Evolutionary conservation across 2,888 invertebrate species (phyloP).

Genomic region (Diarsia mendica): DNA sequence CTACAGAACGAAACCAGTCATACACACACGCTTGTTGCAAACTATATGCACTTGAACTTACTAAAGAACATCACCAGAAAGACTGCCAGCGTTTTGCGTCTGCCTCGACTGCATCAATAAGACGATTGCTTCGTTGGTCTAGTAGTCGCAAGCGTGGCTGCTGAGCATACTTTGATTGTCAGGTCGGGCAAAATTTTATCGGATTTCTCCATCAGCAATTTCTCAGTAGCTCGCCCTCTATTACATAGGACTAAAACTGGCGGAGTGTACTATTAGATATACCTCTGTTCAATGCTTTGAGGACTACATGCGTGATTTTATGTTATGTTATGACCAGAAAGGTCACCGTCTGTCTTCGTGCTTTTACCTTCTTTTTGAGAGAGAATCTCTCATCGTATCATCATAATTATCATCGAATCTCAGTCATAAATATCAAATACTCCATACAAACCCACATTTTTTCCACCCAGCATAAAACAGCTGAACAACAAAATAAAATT

Average conservation of each 20-base stretch:
- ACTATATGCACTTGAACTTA: background rate
- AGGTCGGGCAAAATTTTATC: background rate
- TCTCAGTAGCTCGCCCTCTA: background rate
- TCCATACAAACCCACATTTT: background rate
- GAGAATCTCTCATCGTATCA: too few species aligned
- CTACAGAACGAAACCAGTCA: background rate
- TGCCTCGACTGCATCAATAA: too few species aligned
- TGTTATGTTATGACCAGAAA: background rate
- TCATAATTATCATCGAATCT: too few species aligned
- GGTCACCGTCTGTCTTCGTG: background rate
- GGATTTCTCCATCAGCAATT: background rate
- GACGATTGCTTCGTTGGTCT: too few species aligned
- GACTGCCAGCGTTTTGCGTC: too few species aligned
- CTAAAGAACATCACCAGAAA: background rate
- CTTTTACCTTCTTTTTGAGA: background rate
- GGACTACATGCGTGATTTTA: background rate
- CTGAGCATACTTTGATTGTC: too few species aligned
- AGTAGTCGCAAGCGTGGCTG: too few species aligned
- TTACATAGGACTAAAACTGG: background rate
- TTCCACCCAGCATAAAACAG: slow-evolving; percentile 11
- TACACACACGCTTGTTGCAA: background rate
- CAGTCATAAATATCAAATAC: background rate
- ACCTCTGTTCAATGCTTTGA: background rate
- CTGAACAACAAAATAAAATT: slow-evolving; percentile 31
- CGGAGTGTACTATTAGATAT: background rate